Evolutionary conservation across 2,113 vertebrate species (phyloP), one percentile per base, ranked within the genome.

Genomic region (Prionailurus bengalensis): DNA sequence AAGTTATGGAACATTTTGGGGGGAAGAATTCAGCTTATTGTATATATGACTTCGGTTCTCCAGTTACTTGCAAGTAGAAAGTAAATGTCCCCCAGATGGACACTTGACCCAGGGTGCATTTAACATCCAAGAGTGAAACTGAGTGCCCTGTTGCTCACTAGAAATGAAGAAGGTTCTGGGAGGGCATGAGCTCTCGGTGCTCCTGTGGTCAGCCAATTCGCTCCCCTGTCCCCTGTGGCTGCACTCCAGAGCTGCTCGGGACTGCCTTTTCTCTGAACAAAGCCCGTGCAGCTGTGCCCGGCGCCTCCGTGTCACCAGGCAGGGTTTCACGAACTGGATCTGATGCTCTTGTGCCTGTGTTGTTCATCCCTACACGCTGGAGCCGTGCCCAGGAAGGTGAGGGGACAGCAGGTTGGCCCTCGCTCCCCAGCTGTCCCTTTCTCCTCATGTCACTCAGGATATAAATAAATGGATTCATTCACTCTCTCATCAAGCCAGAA

Each of bases 381-480:
- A 98, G 39, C 94, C 48, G 33, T 95, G 97, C 98, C 97, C 83
- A 11, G 97, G 97, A 98, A 94, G 97, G 96, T 97, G 84, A 93
- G 90, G 94, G 96, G 98, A 95, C 92, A 92, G 96, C 98, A 98
- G 90, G 63, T 73, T 97, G 91, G 76, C 83, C 97, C 97, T 94
- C 89, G 5, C 66, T 91, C 96, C 66, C 97, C 98, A 99, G 98
- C 98, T 98, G 98, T 98, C 96, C 68, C 95, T 95, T 88, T 96
- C 97, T 97, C 94, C 96, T 81, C 25, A 15, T 97, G 98, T 98
- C 98, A 98, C 93, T 98, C 93, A 88, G 80, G 97, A 97, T 98
- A 98, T 98, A 99, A 98, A 99, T 98, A 98, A 95, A 86, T 14
- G 0, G 61, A 92, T 96, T 95, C 96, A 97, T 98, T 98, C 97